Evolutionary conservation across 1,140 invertebrate species (phyloP), one percentile per base, ranked within the genome.

Genomic region (Rhyacophila brunnea): DNA sequence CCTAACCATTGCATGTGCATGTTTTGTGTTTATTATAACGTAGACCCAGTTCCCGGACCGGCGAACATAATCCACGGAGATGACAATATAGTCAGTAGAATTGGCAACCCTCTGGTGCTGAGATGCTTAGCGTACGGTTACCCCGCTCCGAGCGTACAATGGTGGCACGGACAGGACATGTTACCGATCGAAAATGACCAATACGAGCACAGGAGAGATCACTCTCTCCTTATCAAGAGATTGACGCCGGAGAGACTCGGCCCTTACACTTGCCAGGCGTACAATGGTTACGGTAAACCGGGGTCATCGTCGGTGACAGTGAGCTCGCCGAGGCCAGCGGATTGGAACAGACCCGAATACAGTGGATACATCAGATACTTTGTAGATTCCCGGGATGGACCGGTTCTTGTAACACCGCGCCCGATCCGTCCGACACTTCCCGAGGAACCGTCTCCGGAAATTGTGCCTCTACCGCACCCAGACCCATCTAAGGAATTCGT

Each of bases 201-300:
- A 14, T 92, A 87, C 64, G 87, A 93, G 67, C 87, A 90, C 62
- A 80, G 84, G 17, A 81, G 82, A 14, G 90, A 93, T 67, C 85
- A 83, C 70, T 85, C 87, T 0, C 77, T 95, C 2, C 76, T 86
- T 35, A 90, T 96, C 66, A 79, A 84, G 44, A 76, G 83, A 0
- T 83, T 96, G 0, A 82, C 83, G 5, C 58, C 89, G 0, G 81
- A 83, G 11, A 88, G 86, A 63, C 80, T 92, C 2, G 92, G 92
- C 9, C 77, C 86, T n/a, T 93, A 95, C 71, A 88, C 86, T 0
- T 95, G 92, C 68, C 88, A 92, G 67, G 91, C 90, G 0, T 95
- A 90, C 71, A 95, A 95, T 68, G 90, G 89, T 1, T 69, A 86
- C 5, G 90, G 89, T 2, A 83, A 84, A 54, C 85, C 91, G 2